phyloP scores from a whole-genome alignment of 2,113 vertebrate species.

The Megaceryle maxima region DNA sequence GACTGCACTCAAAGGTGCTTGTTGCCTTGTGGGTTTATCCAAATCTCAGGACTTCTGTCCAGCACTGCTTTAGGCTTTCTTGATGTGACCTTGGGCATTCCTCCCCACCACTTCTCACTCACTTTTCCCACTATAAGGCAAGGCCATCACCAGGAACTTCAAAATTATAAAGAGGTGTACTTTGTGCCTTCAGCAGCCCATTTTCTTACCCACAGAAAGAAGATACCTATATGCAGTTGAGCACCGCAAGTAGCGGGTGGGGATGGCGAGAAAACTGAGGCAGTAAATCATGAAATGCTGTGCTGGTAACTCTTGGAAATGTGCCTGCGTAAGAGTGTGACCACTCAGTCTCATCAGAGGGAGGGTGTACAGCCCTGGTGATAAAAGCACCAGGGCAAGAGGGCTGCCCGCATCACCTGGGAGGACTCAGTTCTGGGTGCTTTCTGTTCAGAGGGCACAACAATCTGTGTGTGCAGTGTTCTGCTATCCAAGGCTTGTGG shows the following conservation, averaged over 20 bases:
- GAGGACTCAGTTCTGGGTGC: background rate
- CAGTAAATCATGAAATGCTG: background rate
- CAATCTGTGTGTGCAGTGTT: background rate
- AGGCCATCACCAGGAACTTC: background rate
- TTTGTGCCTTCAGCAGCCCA: background rate
- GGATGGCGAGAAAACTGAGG: background rate
- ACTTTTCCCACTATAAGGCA: background rate
- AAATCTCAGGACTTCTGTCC: background rate
- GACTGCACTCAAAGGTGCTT: background rate
- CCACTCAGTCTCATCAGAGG: background rate
- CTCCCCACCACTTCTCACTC: background rate
- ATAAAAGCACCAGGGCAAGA: background rate
- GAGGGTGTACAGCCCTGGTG: background rate
- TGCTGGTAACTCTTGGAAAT: background rate
- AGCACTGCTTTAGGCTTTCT: accelerated
- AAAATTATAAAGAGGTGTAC: background rate
- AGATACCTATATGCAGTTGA: background rate
- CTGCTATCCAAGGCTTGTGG: background rate
- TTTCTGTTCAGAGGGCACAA: background rate
- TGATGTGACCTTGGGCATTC: background rate
- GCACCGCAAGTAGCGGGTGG: background rate
- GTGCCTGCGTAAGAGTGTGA: background rate
- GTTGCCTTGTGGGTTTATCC: background rate
- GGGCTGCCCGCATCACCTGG: background rate
- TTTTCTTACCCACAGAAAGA: background rate